A percentile compares a stretch with the other conserved stretches of the same genome.
These are phyloP conservation scores for Chrysaora quinquecirrha DNA, from an alignment of 30 jellyfish, hydroid and myxozoan genomes.

Conservation along the genomic window DNA sequence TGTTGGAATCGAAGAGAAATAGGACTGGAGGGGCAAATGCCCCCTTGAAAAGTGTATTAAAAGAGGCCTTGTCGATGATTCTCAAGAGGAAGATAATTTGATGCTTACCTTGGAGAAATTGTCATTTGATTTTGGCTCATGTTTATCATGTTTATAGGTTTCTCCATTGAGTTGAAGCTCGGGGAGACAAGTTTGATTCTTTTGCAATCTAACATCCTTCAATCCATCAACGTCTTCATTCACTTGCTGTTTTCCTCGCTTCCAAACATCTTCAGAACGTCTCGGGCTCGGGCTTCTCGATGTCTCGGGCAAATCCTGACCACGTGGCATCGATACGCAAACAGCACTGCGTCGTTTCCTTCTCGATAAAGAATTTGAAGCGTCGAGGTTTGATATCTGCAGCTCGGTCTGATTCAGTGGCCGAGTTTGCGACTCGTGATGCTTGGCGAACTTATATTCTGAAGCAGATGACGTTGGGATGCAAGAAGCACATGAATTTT, in stretches of 20 bases:
- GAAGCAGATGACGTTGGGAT: neutral
- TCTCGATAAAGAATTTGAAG: neutral
- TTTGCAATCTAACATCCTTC: no score
- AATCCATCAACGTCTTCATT: no score
- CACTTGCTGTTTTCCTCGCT: neutral
- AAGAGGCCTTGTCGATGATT: no score
- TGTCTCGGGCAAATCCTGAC: conserved; percentile 22
- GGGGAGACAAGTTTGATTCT: neutral
- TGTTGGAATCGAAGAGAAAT: no score
- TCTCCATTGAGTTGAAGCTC: neutral
- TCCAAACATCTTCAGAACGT: neutral
- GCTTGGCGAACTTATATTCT: no score
- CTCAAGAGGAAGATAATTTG: no score
- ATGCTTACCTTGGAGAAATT: no score
- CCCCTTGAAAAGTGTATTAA: no score
- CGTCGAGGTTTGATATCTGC: neutral
- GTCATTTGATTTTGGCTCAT: neutral
- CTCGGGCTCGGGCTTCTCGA: neutral
- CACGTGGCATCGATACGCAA: conserved; percentile 51
- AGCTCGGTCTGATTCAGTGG: neutral
- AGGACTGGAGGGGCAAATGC: no score
- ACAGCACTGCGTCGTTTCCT: conserved; percentile 68
- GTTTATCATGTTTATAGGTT: neutral
- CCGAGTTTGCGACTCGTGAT: no score
- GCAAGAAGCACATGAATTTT: neutral